phyloP scores from a whole-genome alignment of 2,888 invertebrate species.

The Tricholauxania praeusta region DNA sequence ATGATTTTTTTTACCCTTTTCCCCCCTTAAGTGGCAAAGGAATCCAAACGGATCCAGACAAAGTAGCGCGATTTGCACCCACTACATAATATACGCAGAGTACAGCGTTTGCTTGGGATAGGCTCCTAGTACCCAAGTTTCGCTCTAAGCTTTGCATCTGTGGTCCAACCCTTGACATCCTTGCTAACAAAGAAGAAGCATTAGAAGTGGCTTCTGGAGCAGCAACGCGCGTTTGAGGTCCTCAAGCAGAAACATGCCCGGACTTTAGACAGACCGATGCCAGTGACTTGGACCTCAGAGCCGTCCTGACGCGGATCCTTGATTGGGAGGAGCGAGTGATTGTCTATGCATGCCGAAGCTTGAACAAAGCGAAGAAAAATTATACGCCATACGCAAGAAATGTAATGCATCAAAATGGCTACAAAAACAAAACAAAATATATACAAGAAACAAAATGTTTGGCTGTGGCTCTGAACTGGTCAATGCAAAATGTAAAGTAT shows the following conservation, averaged over 20 bases:
- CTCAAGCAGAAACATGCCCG: constrained; percentile 31
- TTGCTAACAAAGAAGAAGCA: constrained; percentile 20
- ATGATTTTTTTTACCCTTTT: too few species aligned
- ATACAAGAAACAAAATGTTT: too few species aligned
- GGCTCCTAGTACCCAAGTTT: too few species aligned
- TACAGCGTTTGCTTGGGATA: background rate
- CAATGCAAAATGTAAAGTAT: too few species aligned
- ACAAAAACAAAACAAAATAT: too few species aligned
- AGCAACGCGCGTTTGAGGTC: constrained; percentile 9
- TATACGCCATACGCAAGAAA: too few species aligned
- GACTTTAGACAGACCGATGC: constrained; percentile 38
- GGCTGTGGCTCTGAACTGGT: too few species aligned
- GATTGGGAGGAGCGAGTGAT: constrained; percentile 20
- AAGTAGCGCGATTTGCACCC: background rate
- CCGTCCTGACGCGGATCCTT: constrained; percentile 27
- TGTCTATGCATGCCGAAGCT: constrained; percentile 32
- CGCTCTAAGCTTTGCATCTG: background rate
- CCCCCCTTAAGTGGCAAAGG: background rate
- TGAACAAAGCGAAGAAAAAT: constrained; percentile 35
- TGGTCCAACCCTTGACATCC: constrained; percentile 4
- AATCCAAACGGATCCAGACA: constrained; percentile 25
- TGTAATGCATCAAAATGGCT: too few species aligned
- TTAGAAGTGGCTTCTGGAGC: constrained; percentile 18
- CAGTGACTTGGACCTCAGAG: too few species aligned
- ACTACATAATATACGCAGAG: constrained; percentile 7